Evolutionary conservation across 2,888 invertebrate species (phyloP), one percentile per base, ranked within the genome.

Genomic region (Odontocerum albicorne): DNA sequence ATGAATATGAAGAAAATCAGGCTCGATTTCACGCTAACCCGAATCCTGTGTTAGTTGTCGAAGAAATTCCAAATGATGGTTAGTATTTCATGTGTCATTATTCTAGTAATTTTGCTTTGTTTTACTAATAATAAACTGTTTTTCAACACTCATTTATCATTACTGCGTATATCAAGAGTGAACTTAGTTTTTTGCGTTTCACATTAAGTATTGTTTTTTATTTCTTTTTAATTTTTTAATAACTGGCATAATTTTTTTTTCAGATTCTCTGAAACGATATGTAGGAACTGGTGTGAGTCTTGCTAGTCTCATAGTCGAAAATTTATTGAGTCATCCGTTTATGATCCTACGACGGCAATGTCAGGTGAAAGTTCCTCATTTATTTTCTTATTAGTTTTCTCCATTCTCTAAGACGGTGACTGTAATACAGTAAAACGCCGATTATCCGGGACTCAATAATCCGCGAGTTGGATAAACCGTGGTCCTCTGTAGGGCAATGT

Each of bases 291-390:
- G 91, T 60, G 89, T 92, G 58, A 87, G 89, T 64, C 80, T 91
- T 64, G 88, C 87, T 52, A 94, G 93, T 71, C 79, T 95, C 54
- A 85, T 95, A 43, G 90, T 94, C 45, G 92, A 91, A 74, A 93
- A 92, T 74, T 75, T 97, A 44, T 75, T 97, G 49, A 91, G 93
- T 66, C 96, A 97, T 78, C 97, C 97, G 10, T 96, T 95, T 70
- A 84, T 95, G 66, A 96, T 96, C 0, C 71, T 97, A 49, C 78
- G 96, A 63, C 82, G 96, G 66, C 96, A 97, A 73, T 96, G 96
- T 69, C 97, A 97, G 83, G 92, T 92, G 38, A 35, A 6, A 39
- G 19, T 10, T 39, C 6, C 8, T 17, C 1, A n/a, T 21, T 42
- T 19, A 42, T 12, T 6, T 42, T 43, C 16, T 27, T 2, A 43